These are phyloP conservation scores for Ciconia nigra DNA, from an alignment of 2,797 vertebrate genomes.

Conservation along the genomic window DNA sequence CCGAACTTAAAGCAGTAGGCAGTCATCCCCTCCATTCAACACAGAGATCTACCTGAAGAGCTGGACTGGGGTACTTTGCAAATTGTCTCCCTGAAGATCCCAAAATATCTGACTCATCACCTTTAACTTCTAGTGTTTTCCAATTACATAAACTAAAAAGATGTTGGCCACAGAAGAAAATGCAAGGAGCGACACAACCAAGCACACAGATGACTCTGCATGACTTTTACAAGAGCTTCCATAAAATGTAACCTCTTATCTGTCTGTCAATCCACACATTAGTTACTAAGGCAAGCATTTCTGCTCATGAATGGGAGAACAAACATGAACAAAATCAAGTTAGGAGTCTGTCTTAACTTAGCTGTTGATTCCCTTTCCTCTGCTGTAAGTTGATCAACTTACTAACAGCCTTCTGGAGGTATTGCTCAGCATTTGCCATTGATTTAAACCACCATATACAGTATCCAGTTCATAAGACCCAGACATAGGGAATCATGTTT, in stretches of 20 bases:
- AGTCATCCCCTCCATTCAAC: not conserved
- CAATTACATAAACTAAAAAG: not conserved
- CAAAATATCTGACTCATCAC: not conserved
- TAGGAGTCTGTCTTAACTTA: not conserved
- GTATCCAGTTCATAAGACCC: not conserved
- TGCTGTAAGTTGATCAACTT: not conserved
- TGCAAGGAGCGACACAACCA: rapidly evolving
- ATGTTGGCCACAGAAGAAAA: not conserved
- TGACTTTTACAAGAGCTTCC: not conserved
- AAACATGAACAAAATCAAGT: not conserved
- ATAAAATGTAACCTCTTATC: not conserved
- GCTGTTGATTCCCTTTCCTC: not conserved
- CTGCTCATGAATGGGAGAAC: not conserved
- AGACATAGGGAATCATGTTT: not conserved
- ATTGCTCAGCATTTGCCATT: not conserved
- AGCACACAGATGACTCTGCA: not conserved
- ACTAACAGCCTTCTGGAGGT: too few relatives aligned
- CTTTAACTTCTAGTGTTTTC: not conserved
- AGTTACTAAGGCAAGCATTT: not conserved
- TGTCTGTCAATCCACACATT: not conserved
- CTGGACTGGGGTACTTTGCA: not conserved
- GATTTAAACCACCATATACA: not conserved
- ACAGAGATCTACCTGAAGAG: not conserved
- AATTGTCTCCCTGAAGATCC: not conserved
- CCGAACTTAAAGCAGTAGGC: not conserved